These are phyloP conservation scores for Orchesella cincta DNA, from an alignment of 1,140 invertebrate species.

Conservation along the genomic window DNA sequence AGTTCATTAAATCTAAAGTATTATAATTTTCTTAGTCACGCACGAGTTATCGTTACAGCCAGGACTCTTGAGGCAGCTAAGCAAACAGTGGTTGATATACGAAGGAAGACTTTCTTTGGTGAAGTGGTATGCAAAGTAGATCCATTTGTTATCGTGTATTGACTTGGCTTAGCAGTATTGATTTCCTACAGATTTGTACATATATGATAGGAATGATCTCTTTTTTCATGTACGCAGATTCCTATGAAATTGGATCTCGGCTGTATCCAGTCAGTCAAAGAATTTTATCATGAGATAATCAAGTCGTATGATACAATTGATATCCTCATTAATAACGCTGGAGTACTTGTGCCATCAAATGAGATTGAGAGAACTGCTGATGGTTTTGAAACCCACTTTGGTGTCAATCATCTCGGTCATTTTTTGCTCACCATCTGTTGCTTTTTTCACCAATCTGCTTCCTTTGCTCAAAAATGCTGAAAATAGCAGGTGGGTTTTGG, in stretches of 20 bases:
- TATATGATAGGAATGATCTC: neutral
- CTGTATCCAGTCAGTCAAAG: constrained; percentile 53
- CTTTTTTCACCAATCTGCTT: too few relatives aligned
- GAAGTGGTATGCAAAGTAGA: constrained; percentile 66
- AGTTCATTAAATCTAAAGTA: neutral
- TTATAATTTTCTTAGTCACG: constrained; percentile 57
- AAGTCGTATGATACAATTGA: constrained; percentile 55
- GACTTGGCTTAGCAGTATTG: too few relatives aligned
- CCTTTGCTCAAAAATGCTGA: constrained; percentile 20
- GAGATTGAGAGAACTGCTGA: constrained; percentile 61
- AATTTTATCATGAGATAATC: constrained; percentile 53
- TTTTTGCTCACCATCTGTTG: constrained; percentile 67
- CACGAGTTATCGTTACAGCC: constrained; percentile 73
- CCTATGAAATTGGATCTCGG: constrained; percentile 54
- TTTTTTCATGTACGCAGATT: constrained; percentile 55
- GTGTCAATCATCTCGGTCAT: constrained; percentile 78
- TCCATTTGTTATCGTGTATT: too few relatives aligned
- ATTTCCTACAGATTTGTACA: too few relatives aligned
- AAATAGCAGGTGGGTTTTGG: neutral
- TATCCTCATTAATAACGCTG: constrained; percentile 61
- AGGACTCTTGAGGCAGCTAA: constrained; percentile 65
- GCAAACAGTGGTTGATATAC: constrained; percentile 64
- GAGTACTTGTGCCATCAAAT: constrained; percentile 40
- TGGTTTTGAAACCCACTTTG: constrained; percentile 77
- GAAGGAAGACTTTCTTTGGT: constrained; percentile 59